Conservation (phyloP, 1,140 invertebrate species). For the Drosophila parvula region DNA sequence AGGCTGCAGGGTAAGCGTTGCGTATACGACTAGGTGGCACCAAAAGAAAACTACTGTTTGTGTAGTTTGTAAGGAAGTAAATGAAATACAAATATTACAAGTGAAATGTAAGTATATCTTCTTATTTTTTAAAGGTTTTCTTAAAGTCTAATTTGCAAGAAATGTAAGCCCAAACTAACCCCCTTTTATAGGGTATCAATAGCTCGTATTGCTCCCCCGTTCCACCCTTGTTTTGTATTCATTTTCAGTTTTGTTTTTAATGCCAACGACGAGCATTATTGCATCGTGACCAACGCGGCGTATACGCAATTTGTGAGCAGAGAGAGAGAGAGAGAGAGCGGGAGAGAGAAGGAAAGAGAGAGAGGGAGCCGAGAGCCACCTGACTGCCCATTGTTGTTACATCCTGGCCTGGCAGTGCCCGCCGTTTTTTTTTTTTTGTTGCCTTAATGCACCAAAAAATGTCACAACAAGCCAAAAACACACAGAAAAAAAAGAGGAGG, state of each 20-base stretch:
- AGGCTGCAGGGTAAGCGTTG: conserved; percentile 29
- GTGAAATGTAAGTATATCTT: too few species aligned
- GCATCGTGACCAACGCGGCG: conserved; percentile 63
- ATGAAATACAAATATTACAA: too few species aligned
- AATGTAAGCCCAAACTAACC: background rate
- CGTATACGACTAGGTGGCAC: conserved; percentile 31
- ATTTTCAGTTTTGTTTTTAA: conserved; percentile 57
- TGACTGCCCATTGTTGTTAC: conserved; percentile 25
- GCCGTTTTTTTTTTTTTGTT: conserved; percentile 35
- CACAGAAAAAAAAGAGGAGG: conserved; percentile 9
- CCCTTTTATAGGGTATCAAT: conserved; percentile 8
- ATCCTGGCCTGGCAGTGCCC: conserved; percentile 5
- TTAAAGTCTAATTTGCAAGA: background rate
- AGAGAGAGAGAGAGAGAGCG: background rate
- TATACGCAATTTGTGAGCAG: conserved; percentile 63
- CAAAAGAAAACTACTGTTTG: background rate
- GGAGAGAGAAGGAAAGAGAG: too few species aligned
- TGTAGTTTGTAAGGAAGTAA: background rate
- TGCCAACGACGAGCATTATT: conserved; percentile 69
- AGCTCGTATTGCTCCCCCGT: background rate
- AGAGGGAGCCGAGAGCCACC: conserved; percentile 1
- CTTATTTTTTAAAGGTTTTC: background rate
- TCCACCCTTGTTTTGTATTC: conserved; percentile 24
- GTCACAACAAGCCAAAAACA: conserved; percentile 53
- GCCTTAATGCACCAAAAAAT: conserved; percentile 65